These are phyloP conservation scores for Megatriorchis doriae DNA, from an alignment of 2,113 vertebrate genomes.

Conservation along the genomic window DNA sequence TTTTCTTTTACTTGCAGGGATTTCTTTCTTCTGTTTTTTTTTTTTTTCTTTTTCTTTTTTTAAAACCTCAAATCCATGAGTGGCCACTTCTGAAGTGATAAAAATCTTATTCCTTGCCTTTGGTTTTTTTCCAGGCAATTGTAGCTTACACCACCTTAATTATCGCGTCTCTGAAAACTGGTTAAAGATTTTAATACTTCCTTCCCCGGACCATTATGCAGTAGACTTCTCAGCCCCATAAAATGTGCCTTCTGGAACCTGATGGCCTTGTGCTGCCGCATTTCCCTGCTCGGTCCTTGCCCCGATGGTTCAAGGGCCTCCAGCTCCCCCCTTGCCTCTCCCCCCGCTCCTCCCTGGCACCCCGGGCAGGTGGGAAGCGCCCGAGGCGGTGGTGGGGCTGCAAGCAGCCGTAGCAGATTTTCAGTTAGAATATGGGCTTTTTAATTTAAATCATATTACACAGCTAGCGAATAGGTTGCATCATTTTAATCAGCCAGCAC, in stretches of 20 bases:
- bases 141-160: slow-evolving; percentile 50
- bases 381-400: background rate
- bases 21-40: background rate
- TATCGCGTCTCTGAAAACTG: slow-evolving; percentile 32
- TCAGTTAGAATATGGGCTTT: background rate
- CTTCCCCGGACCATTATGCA: background rate
- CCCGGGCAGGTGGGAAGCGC: background rate
- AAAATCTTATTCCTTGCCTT: background rate
- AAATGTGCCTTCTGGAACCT: slow-evolving; percentile 6
- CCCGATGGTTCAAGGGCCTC: background rate
- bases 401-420: background rate
- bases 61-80: background rate
- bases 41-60: background rate
- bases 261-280: background rate
- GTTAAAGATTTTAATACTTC: slow-evolving; percentile 61
- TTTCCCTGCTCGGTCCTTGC: background rate
- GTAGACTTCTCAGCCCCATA: slow-evolving; percentile 10
- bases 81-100: background rate
- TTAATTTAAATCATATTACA: background rate
- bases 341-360: background rate
- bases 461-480: background rate
- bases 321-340: background rate
- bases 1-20: background rate
- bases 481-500: slow-evolving; percentile 35
- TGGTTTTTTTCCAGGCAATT: background rate